Evolutionary conservation across 1,140 invertebrate species (phyloP).

Genomic region (Hestina assimilis): DNA sequence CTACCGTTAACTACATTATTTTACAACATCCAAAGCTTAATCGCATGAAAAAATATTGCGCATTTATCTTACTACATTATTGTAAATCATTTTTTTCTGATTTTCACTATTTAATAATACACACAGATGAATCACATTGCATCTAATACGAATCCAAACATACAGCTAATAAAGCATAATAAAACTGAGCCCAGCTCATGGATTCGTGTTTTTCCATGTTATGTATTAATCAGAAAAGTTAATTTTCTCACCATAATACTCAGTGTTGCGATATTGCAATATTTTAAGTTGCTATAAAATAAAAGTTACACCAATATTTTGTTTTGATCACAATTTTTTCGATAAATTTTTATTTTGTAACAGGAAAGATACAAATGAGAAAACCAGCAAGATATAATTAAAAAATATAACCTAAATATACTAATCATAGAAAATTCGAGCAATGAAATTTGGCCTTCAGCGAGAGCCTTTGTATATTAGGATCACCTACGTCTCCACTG

Average conservation of each 20-base stretch:
- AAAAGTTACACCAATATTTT: no score
- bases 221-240: no score
- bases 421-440: slow-evolving; percentile 3
- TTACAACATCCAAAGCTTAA: slow-evolving; percentile 66
- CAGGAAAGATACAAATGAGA: not conserved
- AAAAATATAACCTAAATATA: not conserved
- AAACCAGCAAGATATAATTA: not conserved
- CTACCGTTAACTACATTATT: slow-evolving; percentile 40
- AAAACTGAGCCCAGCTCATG: not conserved
- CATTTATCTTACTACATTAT: slow-evolving; percentile 26
- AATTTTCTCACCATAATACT: no score
- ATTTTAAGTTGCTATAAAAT: no score
- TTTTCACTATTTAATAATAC: slow-evolving; percentile 1
- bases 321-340: no score
- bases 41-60: slow-evolving; percentile 64
- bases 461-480: no score
- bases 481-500: not conserved
- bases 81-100: slow-evolving; percentile 7
- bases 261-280: no score
- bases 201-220: no score
- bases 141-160: slow-evolving; percentile 22
- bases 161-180: not conserved
- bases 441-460: slow-evolving; percentile 3
- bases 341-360: no score
- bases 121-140: slow-evolving; percentile 23